Conservation (phyloP, 1,140 invertebrate genomes). For the Diorhabda sublineata region DNA sequence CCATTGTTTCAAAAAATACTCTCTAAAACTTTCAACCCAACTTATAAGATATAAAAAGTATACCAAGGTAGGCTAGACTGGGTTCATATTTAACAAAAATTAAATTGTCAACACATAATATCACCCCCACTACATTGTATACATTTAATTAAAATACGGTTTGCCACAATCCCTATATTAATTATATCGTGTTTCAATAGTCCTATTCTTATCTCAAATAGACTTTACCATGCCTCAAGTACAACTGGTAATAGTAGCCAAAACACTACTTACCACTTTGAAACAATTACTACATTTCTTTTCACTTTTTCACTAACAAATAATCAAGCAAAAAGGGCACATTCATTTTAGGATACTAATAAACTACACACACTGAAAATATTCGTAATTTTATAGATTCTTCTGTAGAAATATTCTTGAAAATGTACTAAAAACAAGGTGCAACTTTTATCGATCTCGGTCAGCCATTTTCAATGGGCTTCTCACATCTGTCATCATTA, state of each 20-base stretch:
- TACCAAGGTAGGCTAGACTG: background rate
- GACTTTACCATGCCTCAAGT: too few species aligned
- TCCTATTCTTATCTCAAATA: too few species aligned
- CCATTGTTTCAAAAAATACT: background rate
- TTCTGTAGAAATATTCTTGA: slow-evolving; percentile 1
- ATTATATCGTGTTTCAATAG: too few species aligned
- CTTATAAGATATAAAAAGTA: background rate
- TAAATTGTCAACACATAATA: background rate
- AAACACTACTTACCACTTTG: slow-evolving; percentile 20
- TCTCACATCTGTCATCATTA: slow-evolving; percentile 1
- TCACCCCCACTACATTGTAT: slow-evolving; percentile 1
- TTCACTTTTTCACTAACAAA: slow-evolving; percentile 5
- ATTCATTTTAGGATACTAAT: background rate
- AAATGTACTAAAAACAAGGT: slow-evolving; percentile 16
- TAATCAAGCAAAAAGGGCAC: slow-evolving; percentile 4
- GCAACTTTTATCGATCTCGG: slow-evolving; percentile 22
- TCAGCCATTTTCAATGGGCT: slow-evolving; percentile 23
- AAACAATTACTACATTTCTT: slow-evolving; percentile 23
- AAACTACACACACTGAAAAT: slow-evolving; percentile 4
- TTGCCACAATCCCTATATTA: background rate
- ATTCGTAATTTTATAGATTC: background rate
- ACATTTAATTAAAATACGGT: background rate
- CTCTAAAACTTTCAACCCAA: background rate
- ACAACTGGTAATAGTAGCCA: background rate
- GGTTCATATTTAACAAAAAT: background rate